A percentile compares a stretch with the other conserved stretches of the same genome.
These are phyloP conservation scores for Crotophaga sulcirostris DNA, from an alignment of 2,113 vertebrate genomes.

Conservation along the genomic window DNA sequence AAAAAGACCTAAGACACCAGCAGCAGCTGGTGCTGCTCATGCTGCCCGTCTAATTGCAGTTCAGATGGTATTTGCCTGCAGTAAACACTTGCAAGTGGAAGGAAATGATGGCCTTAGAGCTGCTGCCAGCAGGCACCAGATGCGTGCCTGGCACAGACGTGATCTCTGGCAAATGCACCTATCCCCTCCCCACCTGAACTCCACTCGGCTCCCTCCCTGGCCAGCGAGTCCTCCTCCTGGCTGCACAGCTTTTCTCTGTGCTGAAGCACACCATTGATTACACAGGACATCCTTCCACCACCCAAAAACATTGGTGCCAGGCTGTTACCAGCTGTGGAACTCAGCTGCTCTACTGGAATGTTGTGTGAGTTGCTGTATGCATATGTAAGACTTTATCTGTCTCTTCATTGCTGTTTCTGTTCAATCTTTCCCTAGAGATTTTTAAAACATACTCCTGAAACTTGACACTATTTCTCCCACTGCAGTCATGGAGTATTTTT, in stretches of 20 bases:
- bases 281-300: neutral
- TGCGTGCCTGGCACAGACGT: neutral
- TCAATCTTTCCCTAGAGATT: neutral
- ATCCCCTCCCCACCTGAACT: neutral
- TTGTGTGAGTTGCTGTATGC: neutral
- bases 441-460: neutral
- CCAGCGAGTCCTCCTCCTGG: accelerated
- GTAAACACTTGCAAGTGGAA: neutral
- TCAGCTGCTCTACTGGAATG: accelerated
- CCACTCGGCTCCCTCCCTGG: accelerated
- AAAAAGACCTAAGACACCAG: neutral
- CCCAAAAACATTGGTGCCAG: accelerated
- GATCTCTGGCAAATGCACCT: neutral
- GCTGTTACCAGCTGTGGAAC: accelerated
- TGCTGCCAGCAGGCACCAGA: no score
- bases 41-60: neutral
- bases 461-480: neutral
- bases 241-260: neutral
- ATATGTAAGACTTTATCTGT: accelerated
- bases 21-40: neutral
- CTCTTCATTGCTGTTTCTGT: neutral
- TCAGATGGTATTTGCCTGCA: neutral
- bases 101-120: no score
- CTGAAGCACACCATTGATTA: neutral
- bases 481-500: neutral